Evolutionary conservation across 1,140 invertebrate genomes (phyloP).

Genomic region (Drosophila insularis): DNA sequence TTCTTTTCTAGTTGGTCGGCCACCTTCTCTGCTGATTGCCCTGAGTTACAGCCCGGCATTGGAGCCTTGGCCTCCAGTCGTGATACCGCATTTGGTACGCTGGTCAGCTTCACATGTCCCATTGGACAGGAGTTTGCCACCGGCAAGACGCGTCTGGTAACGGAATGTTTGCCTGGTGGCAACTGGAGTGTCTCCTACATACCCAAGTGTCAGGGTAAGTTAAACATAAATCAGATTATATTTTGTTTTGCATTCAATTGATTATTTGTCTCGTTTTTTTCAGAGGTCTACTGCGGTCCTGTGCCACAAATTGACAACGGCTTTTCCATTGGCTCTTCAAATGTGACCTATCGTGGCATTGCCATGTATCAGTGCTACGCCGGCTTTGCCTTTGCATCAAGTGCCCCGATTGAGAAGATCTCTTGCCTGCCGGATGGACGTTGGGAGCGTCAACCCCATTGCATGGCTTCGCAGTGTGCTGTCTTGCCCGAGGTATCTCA

Average conservation of each 20-base stretch:
- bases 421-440: slow-evolving; percentile 93
- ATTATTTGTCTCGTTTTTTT: background rate
- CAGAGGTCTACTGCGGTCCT: slow-evolving; percentile 97
- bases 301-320: slow-evolving; percentile 99
- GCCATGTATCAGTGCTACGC: slow-evolving; percentile 98
- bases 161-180: slow-evolving; percentile 93
- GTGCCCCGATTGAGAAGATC: slow-evolving; percentile 93
- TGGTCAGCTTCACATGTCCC: slow-evolving; percentile 95
- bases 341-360: slow-evolving; percentile 95
- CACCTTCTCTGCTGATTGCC: slow-evolving; percentile 96
- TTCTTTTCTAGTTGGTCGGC: slow-evolving; percentile 90
- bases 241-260: background rate
- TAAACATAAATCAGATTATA: rapidly evolving
- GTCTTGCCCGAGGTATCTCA: slow-evolving; percentile 93
- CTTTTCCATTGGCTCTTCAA: slow-evolving; percentile 96
- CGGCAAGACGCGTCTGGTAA: slow-evolving; percentile 91
- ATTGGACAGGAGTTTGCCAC: slow-evolving; percentile 97
- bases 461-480: slow-evolving; percentile 96
- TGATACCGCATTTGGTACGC: slow-evolving; percentile 95
- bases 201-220: slow-evolving; percentile 93
- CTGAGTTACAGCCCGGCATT: slow-evolving; percentile 90
- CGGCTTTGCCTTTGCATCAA: slow-evolving; percentile 96
- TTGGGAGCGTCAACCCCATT: slow-evolving; percentile 96
- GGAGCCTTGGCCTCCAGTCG: slow-evolving; percentile 94
- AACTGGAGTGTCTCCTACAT: slow-evolving; percentile 97